Percentiles rank a stretch among this genome's conserved stretches.
phyloP scores from a whole-genome alignment of 2,797 vertebrate species.

The Triplophysa yarkandensis region DNA sequence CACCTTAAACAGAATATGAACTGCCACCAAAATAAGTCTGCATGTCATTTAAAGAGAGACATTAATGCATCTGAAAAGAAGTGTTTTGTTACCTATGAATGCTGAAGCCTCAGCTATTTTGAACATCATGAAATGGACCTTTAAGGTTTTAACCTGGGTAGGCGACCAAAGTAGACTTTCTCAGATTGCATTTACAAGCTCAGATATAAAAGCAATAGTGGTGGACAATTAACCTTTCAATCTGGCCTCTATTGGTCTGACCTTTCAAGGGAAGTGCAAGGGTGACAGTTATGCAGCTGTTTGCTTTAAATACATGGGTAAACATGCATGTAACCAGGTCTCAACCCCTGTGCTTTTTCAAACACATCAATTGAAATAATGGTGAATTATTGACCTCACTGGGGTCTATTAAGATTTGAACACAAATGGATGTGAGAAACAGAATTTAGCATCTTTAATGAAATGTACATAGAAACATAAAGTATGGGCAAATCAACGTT shows the following conservation, averaged over 20 bases:
- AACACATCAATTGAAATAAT: conserved; percentile 48
- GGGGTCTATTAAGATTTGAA: not conserved
- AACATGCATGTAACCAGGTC: conserved; percentile 30
- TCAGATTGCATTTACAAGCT: conserved; percentile 32
- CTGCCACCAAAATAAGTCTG: conserved; percentile 22
- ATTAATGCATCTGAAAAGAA: conserved; percentile 2
- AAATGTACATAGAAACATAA: not conserved
- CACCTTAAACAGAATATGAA: conserved; percentile 52
- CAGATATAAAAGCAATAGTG: conserved; percentile 10
- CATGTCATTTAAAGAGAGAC: conserved; percentile 30
- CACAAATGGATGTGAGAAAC: not conserved
- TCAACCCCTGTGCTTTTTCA: conserved; percentile 41
- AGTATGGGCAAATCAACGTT: no score
- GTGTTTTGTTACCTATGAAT: conserved; percentile 37
- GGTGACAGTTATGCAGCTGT: conserved; percentile 36
- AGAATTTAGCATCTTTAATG: not conserved
- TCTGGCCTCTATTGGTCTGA: conserved; percentile 37
- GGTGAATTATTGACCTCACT: conserved; percentile 41
- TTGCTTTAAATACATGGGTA: conserved; percentile 44
- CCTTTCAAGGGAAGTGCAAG: conserved; percentile 44
- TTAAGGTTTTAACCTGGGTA: not conserved
- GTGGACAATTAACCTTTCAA: conserved; percentile 45
- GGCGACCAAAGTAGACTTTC: conserved; percentile 9
- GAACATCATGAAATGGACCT: conserved; percentile 2
- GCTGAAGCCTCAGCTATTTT: conserved; percentile 6